These are phyloP conservation scores for Brachionus koreanus DNA, from an alignment of 1,140 invertebrate species.

Conservation along the genomic window DNA sequence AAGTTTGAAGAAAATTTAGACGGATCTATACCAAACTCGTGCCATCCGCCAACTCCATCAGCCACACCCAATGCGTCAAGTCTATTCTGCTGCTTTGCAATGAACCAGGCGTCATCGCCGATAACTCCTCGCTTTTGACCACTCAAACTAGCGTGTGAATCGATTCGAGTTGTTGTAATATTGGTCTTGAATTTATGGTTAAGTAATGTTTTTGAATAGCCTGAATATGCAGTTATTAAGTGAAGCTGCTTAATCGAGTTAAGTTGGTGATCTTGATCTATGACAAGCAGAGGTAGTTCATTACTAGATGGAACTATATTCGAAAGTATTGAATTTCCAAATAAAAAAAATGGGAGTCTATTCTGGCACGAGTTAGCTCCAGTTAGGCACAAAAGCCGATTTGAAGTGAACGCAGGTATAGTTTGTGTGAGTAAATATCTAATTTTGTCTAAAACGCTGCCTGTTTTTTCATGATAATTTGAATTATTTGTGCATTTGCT, in stretches of 20 bases:
- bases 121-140: conserved; percentile 20
- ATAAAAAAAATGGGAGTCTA: not conserved
- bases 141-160: not conserved
- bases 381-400: not conserved
- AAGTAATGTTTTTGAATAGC: not conserved
- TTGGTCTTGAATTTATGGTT: conserved; percentile 16
- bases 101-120: conserved; percentile 42
- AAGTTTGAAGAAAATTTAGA: conserved; percentile 86
- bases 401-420: not conserved
- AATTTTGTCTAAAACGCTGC: not conserved
- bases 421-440: not conserved
- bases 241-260: not conserved
- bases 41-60: conserved; percentile 95
- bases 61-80: conserved; percentile 69
- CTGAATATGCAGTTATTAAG: conserved; percentile 11
- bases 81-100: not conserved
- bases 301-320: not conserved
- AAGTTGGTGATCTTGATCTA: conserved; percentile 3
- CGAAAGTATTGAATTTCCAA: conserved; percentile 1
- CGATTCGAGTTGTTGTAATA: not conserved
- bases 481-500: not conserved
- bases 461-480: not conserved
- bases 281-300: not conserved
- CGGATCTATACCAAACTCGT: conserved; percentile 93
- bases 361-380: not conserved